phyloP scores from a whole-genome alignment of 2,797 vertebrate genomes.

The Scleropages formosus region DNA sequence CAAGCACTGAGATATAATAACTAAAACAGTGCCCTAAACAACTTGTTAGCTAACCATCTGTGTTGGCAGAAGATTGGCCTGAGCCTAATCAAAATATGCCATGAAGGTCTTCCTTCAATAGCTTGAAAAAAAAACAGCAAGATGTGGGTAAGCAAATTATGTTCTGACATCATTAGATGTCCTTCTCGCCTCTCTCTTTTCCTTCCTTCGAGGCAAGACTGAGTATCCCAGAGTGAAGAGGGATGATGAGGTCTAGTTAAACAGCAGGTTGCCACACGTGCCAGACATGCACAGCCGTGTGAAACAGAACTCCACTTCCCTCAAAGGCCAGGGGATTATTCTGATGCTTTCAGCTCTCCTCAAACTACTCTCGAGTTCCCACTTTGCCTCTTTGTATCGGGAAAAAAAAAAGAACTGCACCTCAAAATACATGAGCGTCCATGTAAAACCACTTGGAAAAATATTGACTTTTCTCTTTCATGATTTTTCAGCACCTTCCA shows the following conservation, averaged over 20 bases:
- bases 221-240: not conserved
- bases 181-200: not conserved
- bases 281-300: not conserved
- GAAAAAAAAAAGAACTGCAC: not conserved
- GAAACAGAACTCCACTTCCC: not conserved
- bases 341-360: not conserved
- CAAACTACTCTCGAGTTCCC: not conserved
- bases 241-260: not conserved
- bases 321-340: slow-evolving; percentile 1
- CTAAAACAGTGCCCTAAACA: not conserved
- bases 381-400: slow-evolving; percentile 10
- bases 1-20: not conserved
- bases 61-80: not conserved
- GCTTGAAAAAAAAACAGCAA: not conserved
- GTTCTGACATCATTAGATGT: not conserved
- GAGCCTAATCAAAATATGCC: slow-evolving; percentile 14
- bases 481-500: too few relatives aligned
- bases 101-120: slow-evolving; percentile 12
- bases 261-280: not conserved
- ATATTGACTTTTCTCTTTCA: too few relatives aligned
- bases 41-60: slow-evolving; percentile 18
- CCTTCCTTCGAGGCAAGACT: not conserved
- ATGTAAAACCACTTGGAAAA: too few relatives aligned
- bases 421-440: too few relatives aligned
- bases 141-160: not conserved